Percentiles rank a stretch among this genome's conserved stretches.
phyloP scores from a whole-genome alignment of 2,797 vertebrate species.

The Tolypeutes matacus region DNA sequence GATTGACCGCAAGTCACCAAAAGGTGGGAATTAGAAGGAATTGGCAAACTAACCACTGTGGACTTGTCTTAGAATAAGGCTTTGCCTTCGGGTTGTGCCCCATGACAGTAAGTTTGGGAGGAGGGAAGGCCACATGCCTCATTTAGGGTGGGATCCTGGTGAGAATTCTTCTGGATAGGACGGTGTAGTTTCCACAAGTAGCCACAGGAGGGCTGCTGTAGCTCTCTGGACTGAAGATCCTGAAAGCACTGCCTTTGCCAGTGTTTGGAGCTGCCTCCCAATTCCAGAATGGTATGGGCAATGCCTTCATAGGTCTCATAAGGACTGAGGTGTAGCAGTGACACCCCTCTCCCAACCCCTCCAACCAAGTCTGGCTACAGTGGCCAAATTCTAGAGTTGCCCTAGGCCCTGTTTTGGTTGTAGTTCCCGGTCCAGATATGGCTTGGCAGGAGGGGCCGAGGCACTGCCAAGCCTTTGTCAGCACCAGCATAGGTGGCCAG shows the following conservation, averaged over 20 bases:
- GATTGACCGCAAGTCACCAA: conserved; percentile 15
- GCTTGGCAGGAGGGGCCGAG: neutral
- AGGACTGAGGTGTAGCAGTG: neutral
- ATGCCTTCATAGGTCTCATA: neutral
- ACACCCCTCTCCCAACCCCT: neutral
- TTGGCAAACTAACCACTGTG: neutral
- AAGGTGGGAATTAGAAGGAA: conserved; percentile 7
- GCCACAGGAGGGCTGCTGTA: conserved; percentile 70
- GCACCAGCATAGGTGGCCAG: neutral
- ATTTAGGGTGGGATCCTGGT: neutral
- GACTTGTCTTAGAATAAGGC: neutral
- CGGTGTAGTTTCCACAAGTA: conserved; percentile 44
- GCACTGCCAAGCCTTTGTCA: neutral
- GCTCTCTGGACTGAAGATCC: neutral
- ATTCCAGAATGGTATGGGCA: neutral
- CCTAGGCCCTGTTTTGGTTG: neutral
- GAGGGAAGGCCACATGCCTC: neutral
- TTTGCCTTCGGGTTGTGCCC: neutral
- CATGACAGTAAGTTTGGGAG: neutral
- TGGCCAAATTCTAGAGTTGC: neutral
- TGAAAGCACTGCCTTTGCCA: neutral
- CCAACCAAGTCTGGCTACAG: neutral
- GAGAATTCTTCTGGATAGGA: neutral
- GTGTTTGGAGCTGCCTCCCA: neutral
- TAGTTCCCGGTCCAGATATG: neutral